Evolutionary conservation across 2,888 invertebrate genomes (phyloP).

Genomic region (Keiferia lycopersicella): DNA sequence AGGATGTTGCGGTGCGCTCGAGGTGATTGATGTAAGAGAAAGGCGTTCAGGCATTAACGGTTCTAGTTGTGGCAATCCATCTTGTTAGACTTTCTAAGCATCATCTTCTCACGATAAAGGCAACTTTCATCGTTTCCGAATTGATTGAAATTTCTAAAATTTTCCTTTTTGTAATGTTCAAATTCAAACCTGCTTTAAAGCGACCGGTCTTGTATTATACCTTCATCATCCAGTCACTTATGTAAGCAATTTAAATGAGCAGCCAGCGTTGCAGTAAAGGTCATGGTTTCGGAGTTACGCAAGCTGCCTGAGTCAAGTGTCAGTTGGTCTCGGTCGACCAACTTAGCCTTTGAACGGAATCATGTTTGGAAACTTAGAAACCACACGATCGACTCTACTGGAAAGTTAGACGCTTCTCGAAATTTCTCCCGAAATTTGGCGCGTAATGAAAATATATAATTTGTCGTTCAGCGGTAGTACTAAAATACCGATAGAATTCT

Average conservation of each 20-base stretch:
- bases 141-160: too few species aligned
- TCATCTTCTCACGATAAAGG: slow-evolving; percentile 13
- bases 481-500: not conserved
- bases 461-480: not conserved
- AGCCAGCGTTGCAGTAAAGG: slow-evolving; percentile 49
- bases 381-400: slow-evolving; percentile 20
- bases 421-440: slow-evolving; percentile 11
- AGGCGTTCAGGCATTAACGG: slow-evolving; percentile 17
- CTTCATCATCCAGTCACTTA: slow-evolving; percentile 32
- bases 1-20: slow-evolving; percentile 17
- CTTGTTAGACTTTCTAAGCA: slow-evolving; percentile 19
- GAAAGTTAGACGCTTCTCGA: slow-evolving; percentile 17
- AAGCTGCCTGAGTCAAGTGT: slow-evolving; percentile 41
- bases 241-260: slow-evolving; percentile 39
- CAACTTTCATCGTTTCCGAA: not conserved
- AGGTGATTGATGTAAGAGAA: slow-evolving; percentile 16
- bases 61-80: slow-evolving; percentile 12
- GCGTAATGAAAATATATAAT: slow-evolving; percentile 16
- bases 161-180: not conserved
- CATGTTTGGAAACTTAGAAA: slow-evolving; percentile 22
- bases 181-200: slow-evolving; percentile 3
- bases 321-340: slow-evolving; percentile 45
- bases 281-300: slow-evolving; percentile 54
- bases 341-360: slow-evolving; percentile 22
- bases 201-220: not conserved